Evolutionary conservation across 2,888 invertebrate species (phyloP).

Genomic region (Argyresthia goedartella): DNA sequence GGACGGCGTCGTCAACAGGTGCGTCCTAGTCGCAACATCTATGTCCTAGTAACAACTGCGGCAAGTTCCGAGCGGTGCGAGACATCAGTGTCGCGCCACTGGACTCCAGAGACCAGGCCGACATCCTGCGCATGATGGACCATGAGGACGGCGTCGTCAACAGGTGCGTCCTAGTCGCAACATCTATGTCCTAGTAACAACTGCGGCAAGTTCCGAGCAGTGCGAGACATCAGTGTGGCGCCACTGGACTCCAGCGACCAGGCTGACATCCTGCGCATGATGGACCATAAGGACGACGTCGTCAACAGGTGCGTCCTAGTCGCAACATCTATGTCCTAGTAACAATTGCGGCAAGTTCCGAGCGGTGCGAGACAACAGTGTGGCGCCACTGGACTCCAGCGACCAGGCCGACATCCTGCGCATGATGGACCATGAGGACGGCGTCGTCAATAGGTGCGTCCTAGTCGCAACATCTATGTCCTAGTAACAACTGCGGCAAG

Average conservation of each 20-base stretch:
- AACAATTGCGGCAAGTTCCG: conserved; percentile 99
- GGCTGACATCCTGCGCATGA: conserved; percentile 93
- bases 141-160: conserved; percentile 78
- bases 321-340: too few species aligned
- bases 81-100: conserved; percentile 97
- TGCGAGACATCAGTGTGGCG: too few species aligned
- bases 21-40: too few species aligned
- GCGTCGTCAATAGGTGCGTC: conserved; percentile 28
- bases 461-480: too few species aligned
- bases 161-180: too few species aligned
- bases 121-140: conserved; percentile 96
- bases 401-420: conserved; percentile 90
- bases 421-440: conserved; percentile 96
- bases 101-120: conserved; percentile 92
- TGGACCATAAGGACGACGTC: conserved; percentile 90
- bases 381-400: conserved; percentile 93
- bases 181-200: too few species aligned
- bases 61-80: conserved; percentile 97
- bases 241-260: too few species aligned
- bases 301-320: conserved; percentile 5
- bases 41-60: conserved; percentile 99
- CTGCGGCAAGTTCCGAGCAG: too few species aligned
- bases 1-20: conserved; percentile 68
- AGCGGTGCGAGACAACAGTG: conserved; percentile 97
- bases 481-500: too few species aligned